Evolutionary conservation across 1,140 invertebrate species (phyloP).

Genomic region (Platorchestia sp.): DNA sequence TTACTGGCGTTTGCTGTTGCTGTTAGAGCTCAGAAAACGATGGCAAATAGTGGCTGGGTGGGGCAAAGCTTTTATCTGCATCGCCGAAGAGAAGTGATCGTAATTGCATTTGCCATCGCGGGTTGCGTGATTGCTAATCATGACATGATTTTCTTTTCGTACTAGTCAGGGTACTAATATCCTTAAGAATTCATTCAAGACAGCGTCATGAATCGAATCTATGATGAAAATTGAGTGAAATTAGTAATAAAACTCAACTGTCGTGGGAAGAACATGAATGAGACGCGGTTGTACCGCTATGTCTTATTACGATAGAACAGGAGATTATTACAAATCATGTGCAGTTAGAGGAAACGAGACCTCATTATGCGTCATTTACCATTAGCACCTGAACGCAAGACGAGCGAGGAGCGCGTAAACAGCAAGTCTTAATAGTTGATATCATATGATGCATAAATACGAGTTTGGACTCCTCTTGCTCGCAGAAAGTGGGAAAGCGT

Average conservation of each 20-base stretch:
- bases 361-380: neutral
- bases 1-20: neutral
- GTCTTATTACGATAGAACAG: neutral
- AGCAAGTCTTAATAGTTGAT: neutral
- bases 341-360: neutral
- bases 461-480: neutral
- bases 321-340: neutral
- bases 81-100: neutral
- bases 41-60: neutral
- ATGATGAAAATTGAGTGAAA: neutral
- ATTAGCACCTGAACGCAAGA: neutral
- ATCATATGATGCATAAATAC: neutral
- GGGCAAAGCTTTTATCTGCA: neutral
- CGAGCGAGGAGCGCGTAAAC: neutral
- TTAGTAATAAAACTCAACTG: neutral
- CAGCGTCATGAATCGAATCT: too few species aligned
- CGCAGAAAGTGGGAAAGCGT: neutral
- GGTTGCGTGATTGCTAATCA: neutral
- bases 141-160: neutral
- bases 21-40: neutral
- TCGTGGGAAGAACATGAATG: neutral
- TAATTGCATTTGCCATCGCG: neutral
- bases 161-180: neutral
- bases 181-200: neutral
- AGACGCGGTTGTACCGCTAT: neutral